These are phyloP conservation scores for Acanthosepion lycidas DNA, from an alignment of 2,888 invertebrate species.

Conservation along the genomic window DNA sequence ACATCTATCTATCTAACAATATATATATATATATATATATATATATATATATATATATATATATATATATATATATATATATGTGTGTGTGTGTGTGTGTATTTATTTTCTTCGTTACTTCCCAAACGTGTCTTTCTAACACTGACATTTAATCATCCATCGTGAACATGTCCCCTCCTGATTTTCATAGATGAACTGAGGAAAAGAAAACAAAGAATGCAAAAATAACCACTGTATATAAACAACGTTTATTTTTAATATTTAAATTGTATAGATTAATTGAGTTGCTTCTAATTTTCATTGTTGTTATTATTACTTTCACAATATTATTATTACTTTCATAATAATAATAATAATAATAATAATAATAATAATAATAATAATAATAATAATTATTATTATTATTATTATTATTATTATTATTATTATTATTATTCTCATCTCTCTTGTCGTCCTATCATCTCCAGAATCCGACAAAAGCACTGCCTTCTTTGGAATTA, in stretches of 20 bases:
- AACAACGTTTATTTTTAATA: not conserved
- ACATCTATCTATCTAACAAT: too few species aligned
- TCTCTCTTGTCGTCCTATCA: not conserved
- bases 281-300: not conserved
- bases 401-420: not conserved
- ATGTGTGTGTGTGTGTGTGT: not conserved
- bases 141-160: not conserved
- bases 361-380: not conserved
- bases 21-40: too few species aligned
- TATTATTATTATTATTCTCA: not conserved
- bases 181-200: not conserved
- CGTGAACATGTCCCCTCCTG: not conserved
- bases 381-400: not conserved
- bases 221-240: not conserved
- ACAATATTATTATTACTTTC: too few species aligned
- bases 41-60: too few species aligned
- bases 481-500: not conserved
- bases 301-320: not conserved
- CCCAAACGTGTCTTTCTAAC: not conserved
- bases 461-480: not conserved
- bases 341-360: not conserved
- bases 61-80: not conserved
- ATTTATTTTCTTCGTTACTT: not conserved
- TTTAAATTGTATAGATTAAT: not conserved
- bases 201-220: not conserved